These are phyloP conservation scores for Ochropleura leucogaster DNA, from an alignment of 2,888 invertebrate species.

Conservation along the genomic window DNA sequence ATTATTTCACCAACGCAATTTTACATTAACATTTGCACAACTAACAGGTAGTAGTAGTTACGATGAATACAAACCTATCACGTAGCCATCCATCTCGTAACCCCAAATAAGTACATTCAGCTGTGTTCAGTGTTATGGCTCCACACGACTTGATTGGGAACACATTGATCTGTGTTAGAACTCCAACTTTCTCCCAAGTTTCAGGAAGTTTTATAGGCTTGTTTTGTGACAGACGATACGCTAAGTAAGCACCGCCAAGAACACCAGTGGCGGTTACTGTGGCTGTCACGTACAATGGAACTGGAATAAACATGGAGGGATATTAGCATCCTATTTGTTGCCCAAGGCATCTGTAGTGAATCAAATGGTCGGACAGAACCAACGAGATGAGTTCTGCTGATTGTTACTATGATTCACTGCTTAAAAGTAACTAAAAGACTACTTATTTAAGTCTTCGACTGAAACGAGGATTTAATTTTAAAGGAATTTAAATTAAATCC, in stretches of 20 bases:
- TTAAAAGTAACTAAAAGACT: not conserved
- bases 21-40: not conserved
- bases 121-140: constrained; percentile 83
- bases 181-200: constrained; percentile 91
- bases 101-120: constrained; percentile 90
- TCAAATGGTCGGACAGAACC: too few species aligned
- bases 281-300: constrained; percentile 72
- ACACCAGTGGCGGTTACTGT: constrained; percentile 77
- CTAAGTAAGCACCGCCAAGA: constrained; percentile 79
- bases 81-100: constrained; percentile 89
- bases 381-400: not conserved
- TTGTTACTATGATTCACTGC: not conserved
- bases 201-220: constrained; percentile 78
- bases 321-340: constrained; percentile 8
- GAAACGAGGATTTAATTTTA: too few species aligned
- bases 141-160: constrained; percentile 92
- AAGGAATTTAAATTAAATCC: not conserved
- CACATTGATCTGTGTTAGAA: constrained; percentile 87
- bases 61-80: constrained; percentile 81
- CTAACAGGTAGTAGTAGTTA: too few species aligned
- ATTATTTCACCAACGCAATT: too few species aligned
- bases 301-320: constrained; percentile 62
- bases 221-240: constrained; percentile 75
- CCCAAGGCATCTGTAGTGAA: not conserved
- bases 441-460: too few species aligned